Base-by-base conservation (phyloP, 37 sponge, comb jelly and placozoan genomes). In the Corticium candelabrum region DNA sequence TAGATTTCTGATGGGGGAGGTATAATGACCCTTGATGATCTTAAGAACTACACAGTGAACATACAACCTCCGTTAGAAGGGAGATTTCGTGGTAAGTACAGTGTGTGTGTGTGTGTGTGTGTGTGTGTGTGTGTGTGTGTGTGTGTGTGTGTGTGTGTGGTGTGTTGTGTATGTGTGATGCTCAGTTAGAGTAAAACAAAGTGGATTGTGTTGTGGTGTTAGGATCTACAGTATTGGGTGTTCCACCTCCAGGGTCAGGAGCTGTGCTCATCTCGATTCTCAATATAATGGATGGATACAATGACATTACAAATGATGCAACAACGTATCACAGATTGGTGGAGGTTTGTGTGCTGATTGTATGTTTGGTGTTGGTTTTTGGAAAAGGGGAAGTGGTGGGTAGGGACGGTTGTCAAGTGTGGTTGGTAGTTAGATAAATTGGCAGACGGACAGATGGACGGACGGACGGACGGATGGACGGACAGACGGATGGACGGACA, bases 171-270 rank as follows among this genome's bases (percentile, higher is more conserved):
- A 35, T 34, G 38, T 40, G 70, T 2, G 36, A 3, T 33, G 33
- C 67, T 30, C 37, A 4, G 38, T 72, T 3, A n/a, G 32, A 2
- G 2, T 62, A 32, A 29, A 5, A 2, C 21, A n/a, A n/a, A n/a
- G n/a, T n/a, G n/a, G n/a, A n/a, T n/a, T n/a, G n/a, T n/a, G n/a
- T n/a, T 36, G 30, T 38, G 40, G 3, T 37, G 36, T 0, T 67
- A 80, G 84, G 80, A 75, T 40, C 77, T 69, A 90, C 81, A 35
- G 50, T 88, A 37, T 82, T 79, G 67, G 11, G 83, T 1, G 68
- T 86, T n/a, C 86, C 86, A 0, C 69, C 79, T 3, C 94, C 94
- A 1, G 78, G 86, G 27, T 84, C 91, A 2, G 94, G 94, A 0
- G 87, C 91, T 11, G 37, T 80, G 2, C 78, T 87, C 39, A 83